Conservation (phyloP, 2,113 vertebrate genomes). For the Scolopax mira region DNA sequence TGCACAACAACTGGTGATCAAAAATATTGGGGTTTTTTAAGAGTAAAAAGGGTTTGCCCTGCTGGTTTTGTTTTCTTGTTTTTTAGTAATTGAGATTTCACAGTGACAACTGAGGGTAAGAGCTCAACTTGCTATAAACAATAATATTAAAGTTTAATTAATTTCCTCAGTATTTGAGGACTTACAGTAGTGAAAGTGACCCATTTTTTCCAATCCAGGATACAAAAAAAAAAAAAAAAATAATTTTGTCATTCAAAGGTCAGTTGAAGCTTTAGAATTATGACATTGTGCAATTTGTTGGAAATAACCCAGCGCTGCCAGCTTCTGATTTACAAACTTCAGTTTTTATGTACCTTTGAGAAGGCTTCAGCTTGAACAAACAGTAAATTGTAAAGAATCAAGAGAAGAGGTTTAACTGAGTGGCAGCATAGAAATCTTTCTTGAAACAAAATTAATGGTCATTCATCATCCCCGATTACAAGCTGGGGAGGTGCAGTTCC, state of each 20-base stretch:
- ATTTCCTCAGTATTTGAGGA: neutral
- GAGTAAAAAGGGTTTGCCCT: neutral
- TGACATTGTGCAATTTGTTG: neutral
- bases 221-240: neutral
- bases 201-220: neutral
- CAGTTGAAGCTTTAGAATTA: neutral
- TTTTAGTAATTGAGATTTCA: neutral
- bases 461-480: neutral
- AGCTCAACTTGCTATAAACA: neutral
- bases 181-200: rapidly evolving
- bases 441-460: neutral
- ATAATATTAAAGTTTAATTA: neutral
- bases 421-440: neutral
- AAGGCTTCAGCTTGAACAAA: neutral
- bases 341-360: neutral
- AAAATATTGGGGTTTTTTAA: neutral
- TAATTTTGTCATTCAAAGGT: neutral
- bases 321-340: neutral
- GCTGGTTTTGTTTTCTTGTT: neutral
- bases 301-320: neutral
- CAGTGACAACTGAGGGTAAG: rapidly evolving
- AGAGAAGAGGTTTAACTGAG: neutral
- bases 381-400: neutral
- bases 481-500: neutral
- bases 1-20: neutral